phyloP scores from a whole-genome alignment of 2,113 vertebrate species.

The Stegastes partitus region DNA sequence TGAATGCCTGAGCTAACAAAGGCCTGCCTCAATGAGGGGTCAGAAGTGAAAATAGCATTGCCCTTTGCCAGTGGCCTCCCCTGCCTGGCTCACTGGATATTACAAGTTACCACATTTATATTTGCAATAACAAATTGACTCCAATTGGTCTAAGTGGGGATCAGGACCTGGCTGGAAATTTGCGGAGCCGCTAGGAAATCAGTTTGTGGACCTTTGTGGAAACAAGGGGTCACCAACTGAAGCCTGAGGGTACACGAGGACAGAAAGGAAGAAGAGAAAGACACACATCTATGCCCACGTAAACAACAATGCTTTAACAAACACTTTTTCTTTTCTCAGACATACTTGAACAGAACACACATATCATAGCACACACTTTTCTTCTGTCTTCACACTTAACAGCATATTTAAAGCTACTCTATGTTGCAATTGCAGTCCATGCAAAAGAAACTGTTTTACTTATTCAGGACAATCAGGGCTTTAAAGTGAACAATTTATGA shows the following conservation, averaged over 20 bases:
- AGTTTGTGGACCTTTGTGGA: conserved; percentile 71
- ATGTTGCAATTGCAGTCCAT: not conserved
- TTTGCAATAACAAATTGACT: conserved; percentile 90
- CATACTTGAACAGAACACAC: not conserved
- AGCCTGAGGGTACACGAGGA: conserved; percentile 54
- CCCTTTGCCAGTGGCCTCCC: conserved; percentile 85
- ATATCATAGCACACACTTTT: not conserved
- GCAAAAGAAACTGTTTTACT: not conserved
- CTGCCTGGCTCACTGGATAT: conserved; percentile 83
- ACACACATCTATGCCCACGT: conserved; percentile 24
- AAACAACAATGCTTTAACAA: conserved; percentile 7
- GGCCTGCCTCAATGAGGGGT: conserved; percentile 82
- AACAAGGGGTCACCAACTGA: conserved; percentile 58
- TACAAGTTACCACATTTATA: conserved; percentile 88
- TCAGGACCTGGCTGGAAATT: conserved; percentile 82
- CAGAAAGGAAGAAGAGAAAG: conserved; percentile 38
- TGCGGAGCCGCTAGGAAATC: conserved; percentile 72
- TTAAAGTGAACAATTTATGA: conserved; percentile 6
- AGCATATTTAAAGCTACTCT: too few relatives aligned
- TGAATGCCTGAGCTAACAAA: conserved; percentile 88
- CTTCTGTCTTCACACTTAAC: not conserved
- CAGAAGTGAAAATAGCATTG: conserved; percentile 87
- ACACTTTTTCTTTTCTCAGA: not conserved
- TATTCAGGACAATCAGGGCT: not conserved
- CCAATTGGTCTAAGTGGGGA: conserved; percentile 86